Conservation (phyloP, 2,797 vertebrate genomes). For the Eleutherodactylus coqui region DNA sequence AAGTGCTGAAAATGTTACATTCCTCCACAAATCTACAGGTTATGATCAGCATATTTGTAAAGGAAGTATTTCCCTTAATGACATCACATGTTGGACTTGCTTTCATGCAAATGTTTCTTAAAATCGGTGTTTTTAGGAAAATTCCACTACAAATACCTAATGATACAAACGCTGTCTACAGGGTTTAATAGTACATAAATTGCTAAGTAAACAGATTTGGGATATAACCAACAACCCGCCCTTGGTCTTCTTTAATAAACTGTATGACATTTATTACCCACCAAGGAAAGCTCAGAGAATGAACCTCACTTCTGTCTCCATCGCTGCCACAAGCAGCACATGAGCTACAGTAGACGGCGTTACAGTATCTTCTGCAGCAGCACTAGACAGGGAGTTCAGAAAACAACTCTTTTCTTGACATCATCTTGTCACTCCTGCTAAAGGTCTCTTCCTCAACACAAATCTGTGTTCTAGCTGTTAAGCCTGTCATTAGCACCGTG, state of each 20-base stretch:
- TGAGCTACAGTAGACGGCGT: neutral
- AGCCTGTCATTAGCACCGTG: neutral
- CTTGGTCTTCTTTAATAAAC: neutral
- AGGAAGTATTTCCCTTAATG: no score
- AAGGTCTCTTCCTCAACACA: constrained; percentile 2
- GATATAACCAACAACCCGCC: no score
- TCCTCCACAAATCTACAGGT: no score
- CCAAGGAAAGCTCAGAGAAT: neutral
- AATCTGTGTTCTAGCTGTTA: constrained; percentile 9
- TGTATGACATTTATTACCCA: neutral
- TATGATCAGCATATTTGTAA: no score
- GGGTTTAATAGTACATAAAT: no score
- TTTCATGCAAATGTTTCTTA: no score
- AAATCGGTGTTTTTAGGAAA: no score
- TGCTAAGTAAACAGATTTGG: no score
- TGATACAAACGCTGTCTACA: no score
- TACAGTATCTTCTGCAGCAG: neutral
- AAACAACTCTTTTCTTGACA: constrained; percentile 18
- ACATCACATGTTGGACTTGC: no score
- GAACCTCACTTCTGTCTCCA: neutral
- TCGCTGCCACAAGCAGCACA: neutral
- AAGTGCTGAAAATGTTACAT: no score
- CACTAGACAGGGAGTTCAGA: neutral
- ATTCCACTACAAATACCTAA: no score
- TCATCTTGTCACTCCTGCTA: neutral